These are phyloP conservation scores for Phalanger gymnotis DNA, from an alignment of 2,797 vertebrate genomes.

Conservation along the genomic window DNA sequence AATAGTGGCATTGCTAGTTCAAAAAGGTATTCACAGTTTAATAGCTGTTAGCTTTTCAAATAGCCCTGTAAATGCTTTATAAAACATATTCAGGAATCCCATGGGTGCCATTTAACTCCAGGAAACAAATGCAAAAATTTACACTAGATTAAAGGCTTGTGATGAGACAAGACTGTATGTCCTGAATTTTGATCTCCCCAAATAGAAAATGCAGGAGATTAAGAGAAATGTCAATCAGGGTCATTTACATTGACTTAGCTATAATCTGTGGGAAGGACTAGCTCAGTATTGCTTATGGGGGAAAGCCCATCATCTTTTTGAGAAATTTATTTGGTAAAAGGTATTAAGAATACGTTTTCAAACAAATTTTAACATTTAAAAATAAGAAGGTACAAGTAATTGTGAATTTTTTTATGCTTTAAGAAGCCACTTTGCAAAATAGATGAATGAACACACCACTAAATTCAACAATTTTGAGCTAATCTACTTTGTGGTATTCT, in stretches of 20 bases:
- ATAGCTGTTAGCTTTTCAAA: background rate
- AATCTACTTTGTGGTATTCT: background rate
- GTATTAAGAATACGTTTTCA: slow-evolving; percentile 1
- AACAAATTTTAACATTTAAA: slow-evolving; percentile 34
- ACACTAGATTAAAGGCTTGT: background rate
- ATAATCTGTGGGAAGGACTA: background rate
- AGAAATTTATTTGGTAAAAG: slow-evolving; percentile 30
- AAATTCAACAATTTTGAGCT: slow-evolving; percentile 1
- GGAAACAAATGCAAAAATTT: slow-evolving; percentile 28
- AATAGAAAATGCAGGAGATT: slow-evolving; percentile 13
- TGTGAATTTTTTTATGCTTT: slow-evolving; percentile 3
- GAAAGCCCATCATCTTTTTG: slow-evolving; percentile 19
- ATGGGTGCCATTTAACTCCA: slow-evolving; percentile 9
- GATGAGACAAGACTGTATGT: slow-evolving; percentile 41
- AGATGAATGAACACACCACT: background rate
- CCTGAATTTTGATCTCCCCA: slow-evolving; percentile 56
- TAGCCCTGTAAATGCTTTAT: background rate
- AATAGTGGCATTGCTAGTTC: background rate
- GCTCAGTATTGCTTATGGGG: background rate
- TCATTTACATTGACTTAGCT: background rate
- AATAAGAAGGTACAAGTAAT: background rate
- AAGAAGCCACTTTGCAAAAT: slow-evolving; percentile 37
- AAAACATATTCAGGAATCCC: background rate
- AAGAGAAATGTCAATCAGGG: background rate
- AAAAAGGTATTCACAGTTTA: background rate